phyloP scores from a whole-genome alignment of 2,113 vertebrate species.

The Cygnus buccinator region DNA sequence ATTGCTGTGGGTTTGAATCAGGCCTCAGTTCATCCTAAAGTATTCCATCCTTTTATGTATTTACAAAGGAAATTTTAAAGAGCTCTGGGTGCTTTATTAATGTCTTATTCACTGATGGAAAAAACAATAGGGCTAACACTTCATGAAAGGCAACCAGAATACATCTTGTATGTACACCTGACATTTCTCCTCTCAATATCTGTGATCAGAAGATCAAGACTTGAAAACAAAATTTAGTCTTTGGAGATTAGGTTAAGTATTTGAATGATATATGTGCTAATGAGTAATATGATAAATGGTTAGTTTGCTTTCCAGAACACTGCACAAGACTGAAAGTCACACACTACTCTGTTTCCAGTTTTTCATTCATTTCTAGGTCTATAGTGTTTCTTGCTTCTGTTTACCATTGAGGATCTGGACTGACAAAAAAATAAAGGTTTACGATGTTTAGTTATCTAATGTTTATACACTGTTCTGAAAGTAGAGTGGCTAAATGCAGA shows the following conservation, averaged over 20 bases:
- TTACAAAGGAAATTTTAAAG: neutral
- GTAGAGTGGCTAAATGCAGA: neutral
- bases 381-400: neutral
- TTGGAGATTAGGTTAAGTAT: neutral
- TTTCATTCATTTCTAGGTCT: neutral
- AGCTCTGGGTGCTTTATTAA: neutral
- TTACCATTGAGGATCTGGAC: neutral
- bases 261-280: neutral
- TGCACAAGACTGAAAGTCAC: neutral
- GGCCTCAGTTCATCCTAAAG: neutral
- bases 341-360: neutral
- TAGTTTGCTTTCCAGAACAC: neutral
- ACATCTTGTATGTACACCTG: neutral
- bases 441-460: neutral
- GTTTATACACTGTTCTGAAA: neutral
- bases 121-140: neutral
- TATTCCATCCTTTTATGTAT: neutral
- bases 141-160: neutral
- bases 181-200: neutral
- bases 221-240: neutral
- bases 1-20: neutral
- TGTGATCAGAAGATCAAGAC: neutral
- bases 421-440: neutral
- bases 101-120: neutral
- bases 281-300: neutral